phyloP scores from a whole-genome alignment of 2,113 vertebrate genomes.

The Tetraodon nigroviridis region DNA sequence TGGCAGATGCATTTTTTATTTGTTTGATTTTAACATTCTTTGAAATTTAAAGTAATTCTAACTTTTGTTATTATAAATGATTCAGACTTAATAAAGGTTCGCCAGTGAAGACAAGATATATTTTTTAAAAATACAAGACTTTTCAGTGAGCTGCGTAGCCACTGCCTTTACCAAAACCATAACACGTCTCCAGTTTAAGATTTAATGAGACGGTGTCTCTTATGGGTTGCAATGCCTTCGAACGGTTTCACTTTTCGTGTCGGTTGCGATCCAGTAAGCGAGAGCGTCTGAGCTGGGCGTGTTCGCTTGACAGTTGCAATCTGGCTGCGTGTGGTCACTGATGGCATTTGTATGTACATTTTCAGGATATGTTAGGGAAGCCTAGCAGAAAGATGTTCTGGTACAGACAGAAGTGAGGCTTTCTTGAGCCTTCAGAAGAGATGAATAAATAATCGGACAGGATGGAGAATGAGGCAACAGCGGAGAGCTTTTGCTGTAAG shows the following conservation, averaged over 20 bases:
- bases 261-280: slow-evolving; percentile 37
- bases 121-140: slow-evolving; percentile 26
- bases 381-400: slow-evolving; percentile 54
- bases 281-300: slow-evolving; percentile 41
- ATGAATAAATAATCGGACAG: slow-evolving; percentile 41
- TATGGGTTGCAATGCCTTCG: slow-evolving; percentile 48
- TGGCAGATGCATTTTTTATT: background rate
- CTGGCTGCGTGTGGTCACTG: slow-evolving; percentile 54
- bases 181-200: slow-evolving; percentile 52
- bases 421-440: slow-evolving; percentile 27
- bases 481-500: background rate
- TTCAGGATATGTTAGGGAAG: slow-evolving; percentile 69
- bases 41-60: background rate
- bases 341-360: slow-evolving; percentile 73
- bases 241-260: slow-evolving; percentile 60
- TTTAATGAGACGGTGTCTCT: slow-evolving; percentile 62
- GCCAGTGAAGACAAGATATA: slow-evolving; percentile 4
- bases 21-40: background rate
- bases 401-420: slow-evolving; percentile 57
- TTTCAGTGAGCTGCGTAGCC: slow-evolving; percentile 24
- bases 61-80: background rate
- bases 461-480: slow-evolving; percentile 5
- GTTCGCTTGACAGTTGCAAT: slow-evolving; percentile 54
- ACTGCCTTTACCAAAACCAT: slow-evolving; percentile 29
- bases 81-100: slow-evolving; percentile 1